A percentile compares a stretch with the other conserved stretches of the same genome.
Evolutionary conservation across 1,140 invertebrate species (phyloP).

Genomic region (Rhyzopertha dominica): DNA sequence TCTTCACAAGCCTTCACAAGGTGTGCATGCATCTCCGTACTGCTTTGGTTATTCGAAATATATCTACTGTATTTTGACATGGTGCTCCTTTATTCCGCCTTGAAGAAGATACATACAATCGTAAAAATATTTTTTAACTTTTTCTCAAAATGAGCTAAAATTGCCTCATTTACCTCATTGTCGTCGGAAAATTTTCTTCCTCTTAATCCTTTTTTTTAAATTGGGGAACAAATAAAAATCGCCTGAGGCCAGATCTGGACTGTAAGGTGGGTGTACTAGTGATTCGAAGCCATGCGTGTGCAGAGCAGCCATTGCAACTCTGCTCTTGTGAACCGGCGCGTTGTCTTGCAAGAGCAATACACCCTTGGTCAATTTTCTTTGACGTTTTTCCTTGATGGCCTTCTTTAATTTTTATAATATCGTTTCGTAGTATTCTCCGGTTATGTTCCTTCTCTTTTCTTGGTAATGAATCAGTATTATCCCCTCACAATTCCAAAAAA

Average conservation of each 20-base stretch:
- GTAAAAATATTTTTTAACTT: constrained; percentile 7
- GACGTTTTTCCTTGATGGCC: constrained; percentile 28
- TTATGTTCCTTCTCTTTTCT: constrained; percentile 34
- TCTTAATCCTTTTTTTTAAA: too few relatives aligned
- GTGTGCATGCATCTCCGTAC: too few relatives aligned
- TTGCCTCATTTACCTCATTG: too few relatives aligned
- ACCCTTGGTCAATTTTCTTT: constrained; percentile 22
- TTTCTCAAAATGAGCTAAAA: constrained; percentile 14
- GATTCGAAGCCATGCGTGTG: neutral
- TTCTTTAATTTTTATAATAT: constrained; percentile 25
- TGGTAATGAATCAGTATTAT: constrained; percentile 41
- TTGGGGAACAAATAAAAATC: too few relatives aligned
- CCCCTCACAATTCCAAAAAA: constrained; percentile 1
- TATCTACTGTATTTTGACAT: too few relatives aligned
- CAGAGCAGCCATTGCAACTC: neutral
- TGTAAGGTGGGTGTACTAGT: constrained; percentile 6
- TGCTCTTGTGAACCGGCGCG: constrained; percentile 25
- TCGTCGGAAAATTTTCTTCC: too few relatives aligned
- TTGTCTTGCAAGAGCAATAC: constrained; percentile 36
- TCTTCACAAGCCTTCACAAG: too few relatives aligned
- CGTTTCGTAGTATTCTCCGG: constrained; percentile 15
- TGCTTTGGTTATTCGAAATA: too few relatives aligned
- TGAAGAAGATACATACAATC: too few relatives aligned
- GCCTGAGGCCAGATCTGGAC: too few relatives aligned
- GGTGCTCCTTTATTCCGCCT: too few relatives aligned